These are phyloP conservation scores for Thecocarcelia acutangulata DNA, from an alignment of 2,888 invertebrate genomes.

Conservation along the genomic window DNA sequence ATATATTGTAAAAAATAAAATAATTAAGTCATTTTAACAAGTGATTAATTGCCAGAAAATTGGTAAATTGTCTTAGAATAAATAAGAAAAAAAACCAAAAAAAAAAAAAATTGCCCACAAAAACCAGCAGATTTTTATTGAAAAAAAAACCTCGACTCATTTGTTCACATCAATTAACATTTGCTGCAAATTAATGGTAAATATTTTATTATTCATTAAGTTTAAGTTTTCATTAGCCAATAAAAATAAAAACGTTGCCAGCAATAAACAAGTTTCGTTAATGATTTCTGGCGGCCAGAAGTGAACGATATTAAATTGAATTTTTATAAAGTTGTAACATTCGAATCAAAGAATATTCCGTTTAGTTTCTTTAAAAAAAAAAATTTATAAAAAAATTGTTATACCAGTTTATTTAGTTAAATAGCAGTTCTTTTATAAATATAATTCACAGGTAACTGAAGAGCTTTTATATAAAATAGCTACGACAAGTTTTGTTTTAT, in stretches of 20 bases:
- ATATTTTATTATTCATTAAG: slow-evolving; percentile 39
- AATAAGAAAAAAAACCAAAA: background rate
- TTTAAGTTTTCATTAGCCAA: slow-evolving; percentile 3
- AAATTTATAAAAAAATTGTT: background rate
- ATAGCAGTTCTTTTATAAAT: too few species aligned
- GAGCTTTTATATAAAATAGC: too few species aligned
- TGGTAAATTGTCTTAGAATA: slow-evolving; percentile 13
- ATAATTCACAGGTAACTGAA: too few species aligned
- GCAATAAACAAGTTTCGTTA: slow-evolving; percentile 29
- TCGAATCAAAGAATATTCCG: background rate
- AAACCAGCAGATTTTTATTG: slow-evolving; percentile 14
- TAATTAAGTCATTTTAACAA: slow-evolving; percentile 10
- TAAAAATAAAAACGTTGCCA: slow-evolving; percentile 4
- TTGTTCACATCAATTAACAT: slow-evolving; percentile 2
- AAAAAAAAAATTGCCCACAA: background rate
- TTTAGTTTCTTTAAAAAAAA: background rate
- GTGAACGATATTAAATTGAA: background rate
- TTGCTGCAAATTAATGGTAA: slow-evolving; percentile 41
- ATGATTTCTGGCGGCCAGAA: background rate
- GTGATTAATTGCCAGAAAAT: slow-evolving; percentile 32
- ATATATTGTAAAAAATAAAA: background rate
- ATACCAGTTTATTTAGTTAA: slow-evolving; percentile 14
- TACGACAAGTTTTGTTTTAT: too few species aligned
- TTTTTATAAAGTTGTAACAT: slow-evolving; percentile 25
- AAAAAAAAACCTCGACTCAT: background rate